Conservation (phyloP, 1,140 invertebrate genomes). For the Drosophila tani region DNA sequence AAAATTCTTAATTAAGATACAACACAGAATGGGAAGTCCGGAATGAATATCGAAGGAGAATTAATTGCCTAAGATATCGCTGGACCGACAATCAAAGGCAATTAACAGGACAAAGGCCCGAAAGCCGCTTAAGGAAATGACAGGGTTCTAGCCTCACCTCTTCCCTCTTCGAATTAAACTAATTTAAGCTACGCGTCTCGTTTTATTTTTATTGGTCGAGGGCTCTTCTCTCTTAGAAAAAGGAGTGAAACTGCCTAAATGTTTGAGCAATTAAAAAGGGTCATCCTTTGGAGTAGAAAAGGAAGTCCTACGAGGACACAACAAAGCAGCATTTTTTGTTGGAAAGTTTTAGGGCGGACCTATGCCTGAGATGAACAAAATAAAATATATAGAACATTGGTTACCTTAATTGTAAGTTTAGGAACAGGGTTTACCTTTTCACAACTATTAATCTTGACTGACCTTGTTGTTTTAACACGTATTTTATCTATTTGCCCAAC, state of each 20-base stretch:
- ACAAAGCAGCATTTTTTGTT: conserved; percentile 23
- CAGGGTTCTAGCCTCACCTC: conserved; percentile 15
- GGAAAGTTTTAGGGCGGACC: neutral
- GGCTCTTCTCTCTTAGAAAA: conserved; percentile 9
- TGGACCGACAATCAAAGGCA: conserved; percentile 35
- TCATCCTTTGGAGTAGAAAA: conserved; percentile 41
- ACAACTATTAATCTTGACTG: neutral
- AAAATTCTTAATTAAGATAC: conserved; percentile 40
- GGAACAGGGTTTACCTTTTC: too few relatives aligned
- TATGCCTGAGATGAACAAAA: neutral
- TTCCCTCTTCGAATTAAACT: conserved; percentile 13
- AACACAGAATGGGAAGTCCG: neutral
- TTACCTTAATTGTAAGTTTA: neutral
- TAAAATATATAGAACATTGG: neutral
- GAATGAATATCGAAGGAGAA: conserved; percentile 33
- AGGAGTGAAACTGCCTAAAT: conserved; percentile 44
- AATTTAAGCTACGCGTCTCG: conserved; percentile 36
- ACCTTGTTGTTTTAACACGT: neutral
- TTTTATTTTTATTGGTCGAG: conserved; percentile 13
- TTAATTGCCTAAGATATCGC: conserved; percentile 45
- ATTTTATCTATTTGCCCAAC: neutral
- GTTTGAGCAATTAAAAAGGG: conserved; percentile 71
- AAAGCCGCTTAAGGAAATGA: conserved; percentile 27
- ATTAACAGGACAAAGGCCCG: conserved; percentile 47
- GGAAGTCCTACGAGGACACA: conserved; percentile 22